These are phyloP conservation scores for Thalassaphorura encarpata DNA, from an alignment of 1,140 invertebrate species.

Conservation along the genomic window DNA sequence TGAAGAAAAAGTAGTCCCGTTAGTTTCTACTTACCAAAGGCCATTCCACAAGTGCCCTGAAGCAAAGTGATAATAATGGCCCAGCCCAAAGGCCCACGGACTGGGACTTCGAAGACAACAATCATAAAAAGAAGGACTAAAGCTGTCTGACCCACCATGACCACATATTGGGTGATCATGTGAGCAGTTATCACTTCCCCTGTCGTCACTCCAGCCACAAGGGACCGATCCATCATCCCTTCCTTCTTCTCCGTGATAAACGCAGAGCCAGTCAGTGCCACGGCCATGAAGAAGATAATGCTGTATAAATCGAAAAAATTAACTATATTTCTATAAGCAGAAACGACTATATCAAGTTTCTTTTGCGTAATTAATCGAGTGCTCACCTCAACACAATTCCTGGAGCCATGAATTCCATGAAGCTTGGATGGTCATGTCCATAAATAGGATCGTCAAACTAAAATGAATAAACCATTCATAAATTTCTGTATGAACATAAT, in stretches of 20 bases:
- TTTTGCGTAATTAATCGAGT: neutral
- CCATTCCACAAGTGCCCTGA: slow-evolving; percentile 82
- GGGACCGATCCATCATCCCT: slow-evolving; percentile 76
- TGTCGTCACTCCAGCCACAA: slow-evolving; percentile 79
- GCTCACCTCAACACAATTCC: slow-evolving; percentile 82
- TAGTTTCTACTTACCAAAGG: slow-evolving; percentile 53
- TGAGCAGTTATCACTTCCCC: slow-evolving; percentile 85
- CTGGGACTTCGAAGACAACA: slow-evolving; percentile 66
- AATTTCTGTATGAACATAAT: neutral
- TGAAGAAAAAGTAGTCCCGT: neutral
- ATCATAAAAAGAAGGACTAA: slow-evolving; percentile 76
- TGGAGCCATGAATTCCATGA: slow-evolving; percentile 90
- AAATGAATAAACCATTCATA: slow-evolving; percentile 31
- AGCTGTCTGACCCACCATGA: slow-evolving; percentile 83
- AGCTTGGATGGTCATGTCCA: slow-evolving; percentile 72
- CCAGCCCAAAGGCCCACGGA: slow-evolving; percentile 61
- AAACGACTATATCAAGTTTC: neutral
- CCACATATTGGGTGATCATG: slow-evolving; percentile 82
- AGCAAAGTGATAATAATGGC: slow-evolving; percentile 65
- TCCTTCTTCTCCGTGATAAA: slow-evolving; percentile 86
- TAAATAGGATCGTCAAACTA: slow-evolving; percentile 76
- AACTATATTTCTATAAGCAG: neutral
- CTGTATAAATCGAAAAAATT: slow-evolving; percentile 44
- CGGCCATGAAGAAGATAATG: slow-evolving; percentile 92
- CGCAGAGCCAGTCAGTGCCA: slow-evolving; percentile 82